Percentiles rank a stretch among this genome's conserved stretches.
phyloP scores from a whole-genome alignment of 2,113 vertebrate species.

The Caranx melampygus region DNA sequence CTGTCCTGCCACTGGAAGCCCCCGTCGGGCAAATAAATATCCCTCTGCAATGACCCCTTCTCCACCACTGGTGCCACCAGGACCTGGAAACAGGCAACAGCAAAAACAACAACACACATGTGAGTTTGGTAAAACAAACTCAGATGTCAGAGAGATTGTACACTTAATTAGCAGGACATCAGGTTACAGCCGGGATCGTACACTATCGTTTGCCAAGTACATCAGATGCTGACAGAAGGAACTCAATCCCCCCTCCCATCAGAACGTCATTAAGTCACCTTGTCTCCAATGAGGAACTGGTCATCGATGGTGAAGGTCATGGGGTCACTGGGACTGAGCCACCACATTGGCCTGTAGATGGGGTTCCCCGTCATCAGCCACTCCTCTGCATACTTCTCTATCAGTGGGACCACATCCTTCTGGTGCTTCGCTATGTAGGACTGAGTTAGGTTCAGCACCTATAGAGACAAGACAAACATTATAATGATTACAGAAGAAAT shows the following conservation, averaged over 20 bases:
- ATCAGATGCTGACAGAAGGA: constrained; percentile 20
- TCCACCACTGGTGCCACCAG: constrained; percentile 91
- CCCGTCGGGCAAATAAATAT: constrained; percentile 89
- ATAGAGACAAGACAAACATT: background rate
- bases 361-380: constrained; percentile 85
- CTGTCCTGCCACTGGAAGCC: constrained; percentile 88
- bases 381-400: constrained; percentile 85
- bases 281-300: constrained; percentile 92
- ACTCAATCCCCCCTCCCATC: constrained; percentile 32
- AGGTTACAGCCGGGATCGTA: constrained; percentile 17
- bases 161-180: constrained; percentile 37
- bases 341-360: constrained; percentile 91
- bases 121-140: constrained; percentile 21
- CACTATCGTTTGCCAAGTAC: constrained; percentile 1
- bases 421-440: constrained; percentile 85
- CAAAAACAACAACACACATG: constrained; percentile 6
- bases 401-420: constrained; percentile 85
- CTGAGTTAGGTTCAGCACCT: constrained; percentile 90
- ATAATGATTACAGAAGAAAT: background rate
- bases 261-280: constrained; percentile 80
- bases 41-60: constrained; percentile 83
- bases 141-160: constrained; percentile 19
- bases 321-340: constrained; percentile 89
- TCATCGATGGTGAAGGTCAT: constrained; percentile 87
- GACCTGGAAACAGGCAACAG: constrained; percentile 81